Percentiles rank a stretch among this genome's conserved stretches.
Evolutionary conservation across 64 coral and sea anemone genomes (phyloP).

Genomic region (Exaiptasia diaphana): DNA sequence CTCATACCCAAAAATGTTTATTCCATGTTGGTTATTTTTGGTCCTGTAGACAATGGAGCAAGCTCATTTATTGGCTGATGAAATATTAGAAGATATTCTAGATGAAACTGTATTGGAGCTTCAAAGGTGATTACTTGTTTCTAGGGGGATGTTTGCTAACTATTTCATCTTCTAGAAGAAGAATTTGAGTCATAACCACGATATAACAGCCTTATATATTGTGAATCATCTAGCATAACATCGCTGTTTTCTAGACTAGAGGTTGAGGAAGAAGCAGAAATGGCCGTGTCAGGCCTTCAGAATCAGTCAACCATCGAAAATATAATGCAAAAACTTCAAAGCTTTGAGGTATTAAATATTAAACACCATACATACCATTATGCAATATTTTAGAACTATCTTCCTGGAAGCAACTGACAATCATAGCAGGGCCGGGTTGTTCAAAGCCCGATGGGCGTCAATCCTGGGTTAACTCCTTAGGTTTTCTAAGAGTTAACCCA

Average conservation of each 20-base stretch:
- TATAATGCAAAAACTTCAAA: constrained; percentile 57
- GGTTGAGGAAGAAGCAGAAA: constrained; percentile 28
- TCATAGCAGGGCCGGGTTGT: background rate
- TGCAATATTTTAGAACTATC: background rate
- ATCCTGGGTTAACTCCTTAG: background rate
- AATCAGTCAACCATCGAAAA: constrained; percentile 63
- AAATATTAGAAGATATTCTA: constrained; percentile 58
- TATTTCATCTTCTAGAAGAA: too few relatives aligned
- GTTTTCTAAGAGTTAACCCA: too few relatives aligned
- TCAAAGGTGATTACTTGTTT: constrained; percentile 33
- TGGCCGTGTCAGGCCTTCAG: constrained; percentile 3
- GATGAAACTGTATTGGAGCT: constrained; percentile 64
- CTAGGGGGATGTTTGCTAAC: too few relatives aligned
- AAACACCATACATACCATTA: too few relatives aligned
- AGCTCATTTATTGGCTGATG: constrained; percentile 59
- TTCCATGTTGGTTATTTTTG: background rate
- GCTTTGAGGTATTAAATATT: constrained; percentile 76
- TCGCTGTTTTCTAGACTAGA: constrained; percentile 25
- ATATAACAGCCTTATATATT: too few relatives aligned
- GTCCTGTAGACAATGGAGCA: constrained; percentile 55
- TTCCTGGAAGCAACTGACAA: too few relatives aligned
- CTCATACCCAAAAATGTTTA: too few relatives aligned
- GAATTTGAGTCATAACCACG: too few relatives aligned
- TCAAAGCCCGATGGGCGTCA: too few relatives aligned
- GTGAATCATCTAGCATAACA: too few relatives aligned